Conservation (phyloP, 2,113 vertebrate genomes). For the Percina caprodes region DNA sequence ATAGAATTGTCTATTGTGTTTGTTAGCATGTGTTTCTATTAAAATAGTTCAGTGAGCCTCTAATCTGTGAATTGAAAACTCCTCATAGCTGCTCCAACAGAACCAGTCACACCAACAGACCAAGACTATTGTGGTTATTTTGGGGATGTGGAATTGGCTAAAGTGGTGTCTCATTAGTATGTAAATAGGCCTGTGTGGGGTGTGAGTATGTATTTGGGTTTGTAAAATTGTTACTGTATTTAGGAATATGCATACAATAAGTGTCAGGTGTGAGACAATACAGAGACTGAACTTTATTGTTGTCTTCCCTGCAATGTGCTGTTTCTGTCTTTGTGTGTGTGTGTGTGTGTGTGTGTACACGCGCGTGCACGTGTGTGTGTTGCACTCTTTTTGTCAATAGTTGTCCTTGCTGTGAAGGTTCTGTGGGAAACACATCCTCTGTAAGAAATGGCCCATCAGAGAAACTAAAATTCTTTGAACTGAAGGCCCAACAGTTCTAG, state of each 20-base stretch:
- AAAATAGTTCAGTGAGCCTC: conserved; percentile 12
- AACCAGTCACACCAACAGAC: background rate
- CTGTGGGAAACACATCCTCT: conserved; percentile 27
- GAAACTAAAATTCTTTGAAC: conserved; percentile 2
- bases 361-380: conserved; percentile 18
- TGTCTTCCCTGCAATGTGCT: conserved; percentile 1
- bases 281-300: conserved; percentile 31
- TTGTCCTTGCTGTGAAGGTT: conserved; percentile 22
- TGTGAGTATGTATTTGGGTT: background rate
- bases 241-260: conserved; percentile 28
- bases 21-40: background rate
- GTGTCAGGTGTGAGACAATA: conserved; percentile 24
- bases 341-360: conserved; percentile 6
- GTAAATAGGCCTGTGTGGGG: background rate
- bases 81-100: conserved; percentile 13
- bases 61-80: conserved; percentile 49
- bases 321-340: background rate
- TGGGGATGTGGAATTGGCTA: conserved; percentile 15
- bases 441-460: background rate
- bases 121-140: conserved; percentile 7
- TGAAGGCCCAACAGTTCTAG: too few relatives aligned
- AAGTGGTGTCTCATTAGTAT: conserved; percentile 1
- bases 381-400: conserved; percentile 13
- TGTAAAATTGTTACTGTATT: background rate
- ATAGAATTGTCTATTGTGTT: background rate